Percentiles rank a stretch among this genome's conserved stretches.
These are phyloP conservation scores for Gibbula magus DNA, from an alignment of 2,888 invertebrate genomes.

Conservation along the genomic window DNA sequence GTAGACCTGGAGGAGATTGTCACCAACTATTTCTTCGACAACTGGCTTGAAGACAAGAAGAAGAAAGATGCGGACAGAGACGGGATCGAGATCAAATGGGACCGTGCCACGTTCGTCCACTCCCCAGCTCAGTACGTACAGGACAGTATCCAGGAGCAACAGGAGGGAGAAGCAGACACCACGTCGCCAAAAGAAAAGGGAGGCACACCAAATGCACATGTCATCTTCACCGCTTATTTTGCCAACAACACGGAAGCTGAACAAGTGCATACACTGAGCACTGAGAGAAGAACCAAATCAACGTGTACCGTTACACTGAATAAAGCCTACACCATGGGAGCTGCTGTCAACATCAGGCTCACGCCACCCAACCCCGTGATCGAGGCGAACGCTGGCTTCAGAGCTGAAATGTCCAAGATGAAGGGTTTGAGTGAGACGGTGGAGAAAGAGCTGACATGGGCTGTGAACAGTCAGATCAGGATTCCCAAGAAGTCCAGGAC, in stretches of 20 bases:
- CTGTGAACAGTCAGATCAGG: constrained; percentile 72
- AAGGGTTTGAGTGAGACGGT: constrained; percentile 67
- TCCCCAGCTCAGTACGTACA: constrained; percentile 68
- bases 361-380: constrained; percentile 74
- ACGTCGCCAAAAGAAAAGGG: constrained; percentile 35
- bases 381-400: constrained; percentile 74
- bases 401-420: constrained; percentile 69
- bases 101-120: constrained; percentile 68
- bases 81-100: constrained; percentile 73
- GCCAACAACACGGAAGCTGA: constrained; percentile 71
- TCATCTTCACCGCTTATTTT: constrained; percentile 71
- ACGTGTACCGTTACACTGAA: constrained; percentile 69
- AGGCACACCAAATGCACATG: constrained; percentile 60
- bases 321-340: constrained; percentile 63
- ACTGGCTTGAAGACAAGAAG: constrained; percentile 57
- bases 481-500: constrained; percentile 72
- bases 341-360: constrained; percentile 67
- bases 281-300: constrained; percentile 72
- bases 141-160: constrained; percentile 29
- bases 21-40: constrained; percentile 54
- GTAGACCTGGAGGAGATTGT: constrained; percentile 63
- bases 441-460: constrained; percentile 74
- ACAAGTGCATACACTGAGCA: constrained; percentile 73
- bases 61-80: constrained; percentile 63
- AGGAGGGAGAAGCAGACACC: not conserved